Evolutionary conservation across 2,797 vertebrate species (phyloP).

Genomic region (Sebastiscus albofasciatus): DNA sequence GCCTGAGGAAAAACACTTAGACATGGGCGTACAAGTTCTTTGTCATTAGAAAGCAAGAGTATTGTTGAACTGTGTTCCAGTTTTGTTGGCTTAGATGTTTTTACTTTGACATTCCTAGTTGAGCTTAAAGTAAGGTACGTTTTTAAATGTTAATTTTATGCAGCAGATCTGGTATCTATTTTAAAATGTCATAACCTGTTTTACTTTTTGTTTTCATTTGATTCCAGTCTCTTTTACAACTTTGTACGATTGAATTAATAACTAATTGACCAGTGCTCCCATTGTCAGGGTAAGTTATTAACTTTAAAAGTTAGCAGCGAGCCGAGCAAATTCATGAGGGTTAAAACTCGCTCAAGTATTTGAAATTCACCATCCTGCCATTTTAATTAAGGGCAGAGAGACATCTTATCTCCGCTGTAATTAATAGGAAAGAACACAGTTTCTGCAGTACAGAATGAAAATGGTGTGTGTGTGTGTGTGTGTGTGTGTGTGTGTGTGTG

Average conservation of each 20-base stretch:
- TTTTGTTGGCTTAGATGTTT: neutral
- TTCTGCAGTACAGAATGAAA: conserved; percentile 17
- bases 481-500: neutral
- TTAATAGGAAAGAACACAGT: conserved; percentile 46
- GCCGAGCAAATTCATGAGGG: conserved; percentile 20
- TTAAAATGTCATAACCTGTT: neutral
- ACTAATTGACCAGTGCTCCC: neutral
- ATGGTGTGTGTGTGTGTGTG: conserved; percentile 1
- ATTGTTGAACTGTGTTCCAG: neutral
- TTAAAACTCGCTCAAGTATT: conserved; percentile 22
- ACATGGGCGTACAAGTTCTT: neutral
- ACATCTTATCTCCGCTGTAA: conserved; percentile 50
- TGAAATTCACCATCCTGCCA: conserved; percentile 39
- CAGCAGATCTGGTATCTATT: neutral
- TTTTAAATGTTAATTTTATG: neutral
- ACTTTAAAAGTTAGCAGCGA: conserved; percentile 22
- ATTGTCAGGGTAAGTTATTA: conserved; percentile 36
- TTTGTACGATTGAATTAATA: neutral
- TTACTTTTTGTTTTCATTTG: conserved; percentile 1
- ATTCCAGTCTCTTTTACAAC: neutral
- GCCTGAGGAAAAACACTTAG: conserved; percentile 3
- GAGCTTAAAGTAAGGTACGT: neutral
- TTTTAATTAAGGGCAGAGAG: conserved; percentile 53
- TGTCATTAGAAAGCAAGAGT: neutral
- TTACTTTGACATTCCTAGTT: neutral